A percentile compares a stretch with the other conserved stretches of the same genome.
phyloP scores from a whole-genome alignment of 2,797 vertebrate genomes.

The Neoniphon sammara region DNA sequence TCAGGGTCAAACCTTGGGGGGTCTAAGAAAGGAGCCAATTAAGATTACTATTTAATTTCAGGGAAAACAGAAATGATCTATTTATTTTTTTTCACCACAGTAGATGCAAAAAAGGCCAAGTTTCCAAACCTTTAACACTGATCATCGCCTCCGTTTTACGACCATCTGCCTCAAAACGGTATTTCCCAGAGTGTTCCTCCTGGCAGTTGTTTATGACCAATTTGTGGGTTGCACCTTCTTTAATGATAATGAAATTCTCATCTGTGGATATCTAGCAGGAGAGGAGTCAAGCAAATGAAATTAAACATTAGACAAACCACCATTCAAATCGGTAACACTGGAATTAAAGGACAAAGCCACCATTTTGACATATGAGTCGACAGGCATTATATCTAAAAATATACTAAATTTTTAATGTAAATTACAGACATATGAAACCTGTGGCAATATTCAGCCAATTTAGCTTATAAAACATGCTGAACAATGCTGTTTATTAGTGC shows the following conservation, averaged over 20 bases:
- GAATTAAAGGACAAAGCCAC: not conserved
- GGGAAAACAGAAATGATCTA: too few species aligned
- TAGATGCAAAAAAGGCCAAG: not conserved
- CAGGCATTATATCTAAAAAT: not conserved
- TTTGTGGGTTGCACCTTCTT: constrained; percentile 83
- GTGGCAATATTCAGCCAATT: not conserved
- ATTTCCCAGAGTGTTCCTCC: constrained; percentile 86
- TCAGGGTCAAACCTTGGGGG: constrained; percentile 84
- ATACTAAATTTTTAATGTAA: not conserved
- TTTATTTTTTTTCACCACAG: too few species aligned
- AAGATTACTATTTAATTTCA: not conserved
- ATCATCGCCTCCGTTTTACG: constrained; percentile 87
- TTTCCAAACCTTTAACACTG: constrained; percentile 84
- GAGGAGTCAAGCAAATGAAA: constrained; percentile 6
- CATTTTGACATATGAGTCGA: not conserved
- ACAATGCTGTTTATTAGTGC: not conserved
- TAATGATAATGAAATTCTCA: constrained; percentile 80
- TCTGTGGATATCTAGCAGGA: constrained; percentile 79
- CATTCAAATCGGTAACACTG: not conserved
- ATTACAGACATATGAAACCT: not conserved
- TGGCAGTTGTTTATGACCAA: constrained; percentile 79
- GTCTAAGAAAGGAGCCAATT: constrained; percentile 73
- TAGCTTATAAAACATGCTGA: not conserved
- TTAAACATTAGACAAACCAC: not conserved
- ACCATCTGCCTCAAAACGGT: constrained; percentile 87